Conservation (phyloP, 2,113 vertebrate species). For the Anas platyrhynchos region DNA sequence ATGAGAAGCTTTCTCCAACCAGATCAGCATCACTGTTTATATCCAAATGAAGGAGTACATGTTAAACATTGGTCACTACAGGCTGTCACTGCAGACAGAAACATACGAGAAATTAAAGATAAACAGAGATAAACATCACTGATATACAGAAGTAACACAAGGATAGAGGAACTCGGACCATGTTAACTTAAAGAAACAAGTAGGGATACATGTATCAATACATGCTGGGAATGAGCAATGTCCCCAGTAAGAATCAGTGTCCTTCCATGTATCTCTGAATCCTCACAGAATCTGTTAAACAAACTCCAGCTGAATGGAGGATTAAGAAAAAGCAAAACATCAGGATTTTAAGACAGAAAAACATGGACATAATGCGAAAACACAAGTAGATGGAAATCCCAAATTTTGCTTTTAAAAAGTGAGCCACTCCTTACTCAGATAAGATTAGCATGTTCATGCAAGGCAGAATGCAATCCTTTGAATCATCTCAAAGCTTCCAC, state of each 20-base stretch:
- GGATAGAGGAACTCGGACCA: not conserved
- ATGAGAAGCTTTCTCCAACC: not conserved
- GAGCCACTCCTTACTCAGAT: not conserved
- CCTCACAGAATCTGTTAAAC: not conserved
- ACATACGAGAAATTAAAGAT: not conserved
- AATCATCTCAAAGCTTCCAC: conserved; percentile 22
- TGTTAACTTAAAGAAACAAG: not conserved
- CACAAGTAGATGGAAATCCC: not conserved
- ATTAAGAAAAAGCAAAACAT: not conserved
- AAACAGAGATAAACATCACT: not conserved
- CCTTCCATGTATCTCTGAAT: not conserved
- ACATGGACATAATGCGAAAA: not conserved
- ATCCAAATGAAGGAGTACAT: not conserved
- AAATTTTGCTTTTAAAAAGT: not conserved
- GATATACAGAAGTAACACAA: not conserved
- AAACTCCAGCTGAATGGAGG: not conserved
- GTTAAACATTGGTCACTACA: not conserved
- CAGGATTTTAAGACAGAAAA: not conserved
- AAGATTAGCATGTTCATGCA: not conserved
- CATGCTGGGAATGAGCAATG: not conserved
- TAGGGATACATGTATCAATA: not conserved
- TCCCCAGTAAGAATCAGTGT: not conserved
- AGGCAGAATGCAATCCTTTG: not conserved
- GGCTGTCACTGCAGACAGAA: not conserved
- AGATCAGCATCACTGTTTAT: not conserved